Percentiles rank a stretch among this genome's conserved stretches.
Evolutionary conservation across 1,140 invertebrate genomes (phyloP).

Genomic region (Steinernema feltiae): DNA sequence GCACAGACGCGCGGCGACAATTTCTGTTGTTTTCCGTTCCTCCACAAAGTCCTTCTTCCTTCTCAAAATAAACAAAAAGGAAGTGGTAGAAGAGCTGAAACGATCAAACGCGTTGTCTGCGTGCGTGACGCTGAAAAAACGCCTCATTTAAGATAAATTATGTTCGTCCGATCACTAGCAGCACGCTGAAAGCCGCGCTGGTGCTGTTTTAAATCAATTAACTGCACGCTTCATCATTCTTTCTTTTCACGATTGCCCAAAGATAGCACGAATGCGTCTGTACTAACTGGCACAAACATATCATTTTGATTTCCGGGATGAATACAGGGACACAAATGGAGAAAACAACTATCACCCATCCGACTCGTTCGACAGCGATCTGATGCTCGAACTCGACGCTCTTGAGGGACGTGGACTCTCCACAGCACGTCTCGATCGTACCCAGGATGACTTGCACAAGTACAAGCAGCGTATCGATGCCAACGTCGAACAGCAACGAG

Average conservation of each 20-base stretch:
- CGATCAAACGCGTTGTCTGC: too few relatives aligned
- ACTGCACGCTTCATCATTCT: too few relatives aligned
- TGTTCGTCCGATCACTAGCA: too few relatives aligned
- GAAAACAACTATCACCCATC: conserved; percentile 44
- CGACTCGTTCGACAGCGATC: conserved; percentile 48
- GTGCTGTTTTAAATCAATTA: too few relatives aligned
- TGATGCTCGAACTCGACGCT: conserved; percentile 41
- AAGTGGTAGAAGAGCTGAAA: too few relatives aligned
- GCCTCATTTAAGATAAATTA: too few relatives aligned
- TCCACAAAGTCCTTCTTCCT: too few relatives aligned
- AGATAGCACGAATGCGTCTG: neutral
- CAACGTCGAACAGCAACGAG: conserved; percentile 54
- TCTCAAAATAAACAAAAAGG: too few relatives aligned
- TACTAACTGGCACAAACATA: conserved; percentile 3
- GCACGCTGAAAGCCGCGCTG: too few relatives aligned
- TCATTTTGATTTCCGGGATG: conserved; percentile 26
- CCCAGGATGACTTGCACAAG: conserved; percentile 55
- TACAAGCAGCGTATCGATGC: conserved; percentile 56
- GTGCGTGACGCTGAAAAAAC: too few relatives aligned
- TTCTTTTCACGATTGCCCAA: too few relatives aligned
- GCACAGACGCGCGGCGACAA: too few relatives aligned
- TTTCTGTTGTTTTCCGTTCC: neutral
- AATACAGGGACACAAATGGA: conserved; percentile 51
- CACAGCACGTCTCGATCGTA: conserved; percentile 49
- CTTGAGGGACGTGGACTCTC: conserved; percentile 28